phyloP scores from a whole-genome alignment of 2,797 vertebrate species.

The Pipistrellus kuhlii region DNA sequence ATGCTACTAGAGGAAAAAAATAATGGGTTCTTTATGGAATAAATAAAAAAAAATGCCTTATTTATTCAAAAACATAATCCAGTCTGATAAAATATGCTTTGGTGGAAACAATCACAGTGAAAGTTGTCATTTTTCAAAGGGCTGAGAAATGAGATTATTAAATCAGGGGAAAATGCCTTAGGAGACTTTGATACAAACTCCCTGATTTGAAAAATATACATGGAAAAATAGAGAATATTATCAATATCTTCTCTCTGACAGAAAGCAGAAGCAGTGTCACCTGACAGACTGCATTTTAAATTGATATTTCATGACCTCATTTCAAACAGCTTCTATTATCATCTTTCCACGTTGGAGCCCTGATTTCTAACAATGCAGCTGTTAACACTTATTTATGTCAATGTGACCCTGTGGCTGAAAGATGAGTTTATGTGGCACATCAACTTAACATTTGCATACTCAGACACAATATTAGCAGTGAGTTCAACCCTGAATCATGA shows the following conservation, averaged over 20 bases:
- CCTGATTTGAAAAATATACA: conserved; percentile 44
- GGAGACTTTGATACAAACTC: background rate
- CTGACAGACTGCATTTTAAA: conserved; percentile 54
- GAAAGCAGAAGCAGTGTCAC: conserved; percentile 55
- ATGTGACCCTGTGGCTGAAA: background rate
- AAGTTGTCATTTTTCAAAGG: conserved; percentile 70
- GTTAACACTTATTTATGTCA: conserved; percentile 50
- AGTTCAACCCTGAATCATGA: conserved; percentile 8
- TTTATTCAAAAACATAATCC: conserved; percentile 72
- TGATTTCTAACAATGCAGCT: conserved; percentile 46
- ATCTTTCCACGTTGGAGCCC: background rate
- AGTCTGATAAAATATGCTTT: conserved; percentile 58
- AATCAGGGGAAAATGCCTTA: conserved; percentile 8
- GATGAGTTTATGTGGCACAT: conserved; percentile 10
- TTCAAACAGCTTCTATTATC: conserved; percentile 53
- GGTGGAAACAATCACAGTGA: conserved; percentile 55
- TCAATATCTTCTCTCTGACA: conserved; percentile 48
- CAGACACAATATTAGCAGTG: background rate
- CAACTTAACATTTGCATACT: conserved; percentile 5
- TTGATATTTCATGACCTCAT: conserved; percentile 58
- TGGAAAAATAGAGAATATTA: conserved; percentile 33
- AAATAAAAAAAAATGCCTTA: conserved; percentile 57
- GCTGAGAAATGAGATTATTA: conserved; percentile 40
- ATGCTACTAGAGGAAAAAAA: conserved; percentile 8
- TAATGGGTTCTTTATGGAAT: background rate